Evolutionary conservation across 2,113 vertebrate species (phyloP), one percentile per base, ranked within the genome.

Genomic region (Taxidea taxus): DNA sequence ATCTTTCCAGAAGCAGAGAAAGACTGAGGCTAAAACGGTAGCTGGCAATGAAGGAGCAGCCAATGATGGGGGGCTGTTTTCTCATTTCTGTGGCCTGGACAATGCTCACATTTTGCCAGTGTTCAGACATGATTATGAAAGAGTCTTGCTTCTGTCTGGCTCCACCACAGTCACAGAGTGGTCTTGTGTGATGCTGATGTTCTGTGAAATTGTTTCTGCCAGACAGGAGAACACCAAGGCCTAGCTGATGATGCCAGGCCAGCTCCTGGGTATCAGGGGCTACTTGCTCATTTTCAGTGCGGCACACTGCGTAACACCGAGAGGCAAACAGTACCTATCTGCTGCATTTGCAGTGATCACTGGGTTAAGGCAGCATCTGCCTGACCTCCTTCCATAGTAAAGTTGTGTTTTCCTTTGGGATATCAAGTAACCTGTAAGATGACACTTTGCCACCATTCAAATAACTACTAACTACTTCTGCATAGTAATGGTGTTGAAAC

Each of bases 301-400:
- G 13, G 2, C 8, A 4, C 2, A 21, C 4, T 25, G 25, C 0
- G 0, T 13, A 10, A 31, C 39, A 56, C 31, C 42, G 14, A 60
- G 29, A 96, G 20, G 34, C 80, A 31, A 7, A 82, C 6, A 12
- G 4, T 27, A 25, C n/a, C 83, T 29, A n/a, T 5, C 0, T 37
- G 7, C 42, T 60, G 47, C 39, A 42, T 23, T 6, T 49, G 60
- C 16, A 54, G 64, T 16, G 34, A 31, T 7, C 37, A 64, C 5
- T 13, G 44, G 6, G 11, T 42, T 16, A 91, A n/a, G 21, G 37
- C 13, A 82, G 7, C 31, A 0, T 72, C 64, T 66, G 42, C 15
- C 37, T 42, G 64, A 58, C 34, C 47, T 64, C 14, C 56, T 60
- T 84, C 75, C 49, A 54, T 20, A 75, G 31, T 6, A 9, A 80